These are phyloP conservation scores for Falco novaeseelandiae DNA, from an alignment of 2,797 vertebrate species.

Conservation along the genomic window DNA sequence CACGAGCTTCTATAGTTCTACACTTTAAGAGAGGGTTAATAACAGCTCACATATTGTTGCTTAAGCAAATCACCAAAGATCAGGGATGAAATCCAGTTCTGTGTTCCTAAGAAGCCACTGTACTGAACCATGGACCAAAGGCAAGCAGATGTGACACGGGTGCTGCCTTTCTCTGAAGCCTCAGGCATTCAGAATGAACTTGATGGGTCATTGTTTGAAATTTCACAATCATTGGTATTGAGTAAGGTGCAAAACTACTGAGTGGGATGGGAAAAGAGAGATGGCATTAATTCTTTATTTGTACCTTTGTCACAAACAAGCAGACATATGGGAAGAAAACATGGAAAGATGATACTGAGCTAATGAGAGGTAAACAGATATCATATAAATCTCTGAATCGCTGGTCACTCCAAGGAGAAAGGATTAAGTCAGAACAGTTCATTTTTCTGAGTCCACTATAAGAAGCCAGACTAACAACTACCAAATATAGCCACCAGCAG, in stretches of 20 bases:
- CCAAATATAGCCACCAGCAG: neutral
- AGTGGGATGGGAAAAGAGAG: neutral
- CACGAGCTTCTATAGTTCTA: neutral
- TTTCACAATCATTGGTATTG: neutral
- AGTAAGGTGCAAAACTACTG: constrained; percentile 1
- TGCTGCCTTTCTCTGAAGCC: neutral
- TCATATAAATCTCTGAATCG: neutral
- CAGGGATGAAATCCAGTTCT: neutral
- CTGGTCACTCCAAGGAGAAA: neutral
- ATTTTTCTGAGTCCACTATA: neutral
- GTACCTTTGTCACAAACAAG: neutral
- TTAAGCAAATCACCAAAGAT: neutral
- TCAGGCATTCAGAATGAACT: neutral
- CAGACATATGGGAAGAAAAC: neutral
- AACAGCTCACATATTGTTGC: neutral
- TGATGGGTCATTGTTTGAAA: constrained; percentile 8
- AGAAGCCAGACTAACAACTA: neutral
- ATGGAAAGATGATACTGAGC: neutral
- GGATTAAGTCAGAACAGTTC: neutral
- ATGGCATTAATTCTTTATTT: neutral
- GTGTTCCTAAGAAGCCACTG: neutral
- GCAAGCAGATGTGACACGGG: neutral
- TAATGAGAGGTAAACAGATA: neutral
- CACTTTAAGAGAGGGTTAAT: neutral
- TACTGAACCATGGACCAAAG: neutral